Evolutionary conservation across 2,888 invertebrate genomes (phyloP), one percentile per base, ranked within the genome.

Genomic region (Onchidella celtica): DNA sequence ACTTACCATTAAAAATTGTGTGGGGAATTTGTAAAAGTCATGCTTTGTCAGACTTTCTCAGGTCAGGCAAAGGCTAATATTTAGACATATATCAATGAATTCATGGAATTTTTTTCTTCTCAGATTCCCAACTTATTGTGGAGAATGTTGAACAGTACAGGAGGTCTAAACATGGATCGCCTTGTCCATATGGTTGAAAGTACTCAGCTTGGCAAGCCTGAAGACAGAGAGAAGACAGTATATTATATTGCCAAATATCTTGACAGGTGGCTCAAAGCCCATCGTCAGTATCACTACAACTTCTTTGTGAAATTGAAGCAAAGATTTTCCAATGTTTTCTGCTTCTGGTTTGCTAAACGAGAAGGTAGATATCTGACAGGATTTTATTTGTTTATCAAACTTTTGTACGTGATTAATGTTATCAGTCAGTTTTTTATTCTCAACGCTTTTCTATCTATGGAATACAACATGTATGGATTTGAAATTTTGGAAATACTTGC

Each of bases 341-440:
- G 89, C 77, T 88, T 89, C 79, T 88, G 89, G 78, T 89, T 90
- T 59, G 89, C 88, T 65, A 90, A 90, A 69, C 83, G 91, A 4
- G 89, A 90, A 55, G 91, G 92, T 3, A 90, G 89, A 63, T 92
- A 89, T 81, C 87, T 92, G 0, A 88, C 90, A 4, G 89, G 89
- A 0, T 86, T 92, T 66, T 92, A 91, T 82, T 84, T 92, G 27
- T 87, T 91, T 73, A 83, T 89, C 57, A 92, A 92, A 83, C 70
- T 88, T 21, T 83, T 92, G 24, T 92, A 91, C 80, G 87, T 90
- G 17, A 84, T 82, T 63, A 92, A 92, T 83, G 88, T 91, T 32
- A 88, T 92, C 74, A 88, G 89, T 34, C 93, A 93, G 85, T 89
- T 93, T 70, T 91, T 89, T 84, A 83, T 91, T 11, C 86, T 91